Base-by-base conservation (phyloP, 2,888 invertebrate species). In the Monopis laevigella region DNA sequence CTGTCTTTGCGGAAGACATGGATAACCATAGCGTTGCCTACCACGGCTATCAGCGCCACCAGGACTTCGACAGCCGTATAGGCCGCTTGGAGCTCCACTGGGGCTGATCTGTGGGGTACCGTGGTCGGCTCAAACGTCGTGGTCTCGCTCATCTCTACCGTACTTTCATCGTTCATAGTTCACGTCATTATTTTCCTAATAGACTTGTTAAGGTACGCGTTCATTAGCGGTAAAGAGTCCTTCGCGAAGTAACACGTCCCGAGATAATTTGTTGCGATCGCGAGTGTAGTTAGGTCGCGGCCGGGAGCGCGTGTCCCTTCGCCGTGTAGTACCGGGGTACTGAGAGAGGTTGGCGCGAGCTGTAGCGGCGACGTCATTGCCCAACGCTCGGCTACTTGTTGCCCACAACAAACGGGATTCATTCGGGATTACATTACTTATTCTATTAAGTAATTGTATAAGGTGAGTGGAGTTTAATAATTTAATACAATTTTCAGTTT, bases 11-110 rank as follows among this genome's bases (percentile, higher is more conserved):
- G 83, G 67, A 96, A 96, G 40, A 93, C 94, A 46, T 89, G 83
- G 53, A 96, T 91, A 51, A 95, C 95, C 77, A 95, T 85, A 13
- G 89, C 86, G 62, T 95, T 95, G 40, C 95, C 94, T 43, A 91
- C 78, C 17, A 94, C 85, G 5, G 95, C 93, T 49, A 89, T 84
- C 19, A 93, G 66, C 3, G 93, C 93, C 46, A 95, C 93, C 18
- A 93, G 63, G 34, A 90, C 84, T 72, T 96, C 96, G 56, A 90
- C 86, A 13, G 88, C 84, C 1, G 90, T 88, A 62, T 96, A 95
- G 1, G 87, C 86, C 11, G 90, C 78, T 58, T 91, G 89, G 30
- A 91, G 75, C 54, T 87, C 86, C 39, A 83, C 77, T 13, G 83
- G 74, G 3, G 78, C 73, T 39, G 78, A 65, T 36, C 78, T 63